These are phyloP conservation scores for Homarus americanus DNA, from an alignment of 1,140 invertebrate genomes.

Conservation along the genomic window DNA sequence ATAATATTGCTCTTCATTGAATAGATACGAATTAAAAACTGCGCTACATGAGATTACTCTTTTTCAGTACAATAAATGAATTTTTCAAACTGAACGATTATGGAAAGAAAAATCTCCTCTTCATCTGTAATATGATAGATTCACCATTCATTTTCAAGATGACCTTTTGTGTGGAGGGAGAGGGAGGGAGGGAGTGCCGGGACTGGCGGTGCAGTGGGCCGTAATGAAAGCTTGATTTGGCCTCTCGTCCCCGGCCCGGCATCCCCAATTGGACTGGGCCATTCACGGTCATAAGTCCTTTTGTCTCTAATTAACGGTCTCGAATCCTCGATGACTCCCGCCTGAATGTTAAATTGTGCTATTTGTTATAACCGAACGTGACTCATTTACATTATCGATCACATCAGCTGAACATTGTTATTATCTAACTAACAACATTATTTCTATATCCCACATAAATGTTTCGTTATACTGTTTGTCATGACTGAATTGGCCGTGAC, in stretches of 20 bases:
- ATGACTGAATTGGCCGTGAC: too few relatives aligned
- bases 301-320: slow-evolving; percentile 15
- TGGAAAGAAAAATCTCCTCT: background rate
- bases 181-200: too few relatives aligned
- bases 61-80: background rate
- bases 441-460: too few relatives aligned
- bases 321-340: slow-evolving; percentile 2
- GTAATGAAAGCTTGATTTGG: slow-evolving; percentile 1
- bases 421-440: too few relatives aligned
- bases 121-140: background rate
- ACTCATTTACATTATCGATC: too few relatives aligned
- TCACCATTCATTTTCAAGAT: slow-evolving; percentile 2
- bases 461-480: too few relatives aligned
- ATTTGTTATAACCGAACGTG: too few relatives aligned
- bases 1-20: too few relatives aligned
- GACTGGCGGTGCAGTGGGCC: background rate
- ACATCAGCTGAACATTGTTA: too few relatives aligned
- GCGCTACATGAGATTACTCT: too few relatives aligned
- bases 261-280: background rate
- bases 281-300: slow-evolving; percentile 1
- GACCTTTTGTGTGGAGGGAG: background rate
- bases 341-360: background rate
- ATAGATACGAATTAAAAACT: too few relatives aligned
- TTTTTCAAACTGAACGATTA: background rate
- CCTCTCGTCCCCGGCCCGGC: background rate